Evolutionary conservation across 2,888 invertebrate species (phyloP), one percentile per base, ranked within the genome.

Genomic region (Callyntrura sp.): DNA sequence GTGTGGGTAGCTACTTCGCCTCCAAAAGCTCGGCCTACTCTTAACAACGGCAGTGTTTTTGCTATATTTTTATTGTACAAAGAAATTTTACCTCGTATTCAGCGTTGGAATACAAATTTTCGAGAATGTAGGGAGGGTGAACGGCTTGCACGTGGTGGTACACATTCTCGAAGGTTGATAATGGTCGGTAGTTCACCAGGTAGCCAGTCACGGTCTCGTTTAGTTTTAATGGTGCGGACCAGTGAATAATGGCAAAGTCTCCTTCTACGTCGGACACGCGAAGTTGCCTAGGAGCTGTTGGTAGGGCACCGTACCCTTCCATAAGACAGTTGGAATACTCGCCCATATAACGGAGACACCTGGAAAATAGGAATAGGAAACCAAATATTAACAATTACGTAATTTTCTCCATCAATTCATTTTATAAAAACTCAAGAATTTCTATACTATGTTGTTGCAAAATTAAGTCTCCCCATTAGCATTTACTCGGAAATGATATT

Each of bases 241-340:
- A 98, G 94, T 97, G 97, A 0, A 97, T 95, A 82, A 98, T 96
- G 0, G 97, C 97, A 94, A 97, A 97, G 94, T 96, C 96, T 0
- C 96, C 96, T 93, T 97, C 96, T 90, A 97, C 96, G 94, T 97
- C 97, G 51, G 97, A 96, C 6, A 97, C 96, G 11, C 93, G 91
- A 1, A 97, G 95, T 79, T 95, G 95, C 0, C 96, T 95, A 0
- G 98, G 98, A 0, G 96, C 95, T 43, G 97, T 96, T 0, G 98
- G 97, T 0, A 98, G 95, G 0, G 97, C 97, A 0, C 97, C 97
- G 94, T 98, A 98, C 17, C 97, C 97, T 95, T 97, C 97, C 91
- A 98, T 96, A 25, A 98, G 95, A 94, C 98, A 98, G 95, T 97
- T 97, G 62, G 97, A 96, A 95, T 97, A 97, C 62, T 97, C 96